Base-by-base conservation (phyloP, 2,888 invertebrate genomes). In the Lasioglossum zephyrum region DNA sequence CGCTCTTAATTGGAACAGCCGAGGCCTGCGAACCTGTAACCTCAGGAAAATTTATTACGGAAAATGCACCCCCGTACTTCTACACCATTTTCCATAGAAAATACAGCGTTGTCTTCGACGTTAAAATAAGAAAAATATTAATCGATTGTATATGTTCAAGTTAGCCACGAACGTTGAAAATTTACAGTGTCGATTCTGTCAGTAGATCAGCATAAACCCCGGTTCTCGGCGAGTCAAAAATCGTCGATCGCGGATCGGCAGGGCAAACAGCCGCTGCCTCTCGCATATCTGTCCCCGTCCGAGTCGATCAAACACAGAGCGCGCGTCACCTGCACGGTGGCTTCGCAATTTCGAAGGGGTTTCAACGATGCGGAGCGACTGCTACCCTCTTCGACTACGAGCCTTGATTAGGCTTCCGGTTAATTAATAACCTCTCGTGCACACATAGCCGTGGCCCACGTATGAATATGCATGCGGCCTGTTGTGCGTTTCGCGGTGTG, bases 331-430 rank as follows among this genome's bases (percentile, higher is more conserved):
- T 91, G 91, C 84, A 89, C 86, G 85, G 87, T 87, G 87, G 87
- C 87, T 91, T 91, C 88, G 88, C 89, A 89, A 91, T 90, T 88
- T 89, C 89, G 91, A 91, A 87, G 87, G 91, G 92, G 91, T 91
- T 91, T 91, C 92, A 90, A 89, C 90, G 91, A 92, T 91, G 92
- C 90, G 92, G 87, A 91, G 91, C 92, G 92, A 92, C 92, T 91
- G 90, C 91, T 87, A 88, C 88, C 91, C 92, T 91, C 90, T 92
- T 92, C 93, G 92, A 92, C 93, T 93, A 91, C 93, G 92, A 94
- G 93, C 95, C 96, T 96, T 96, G 96, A 96, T 96, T 96, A 96
- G 96, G 95, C 95, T 95, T 95, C 95, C 95, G 95, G 95, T 95
- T 96, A 96, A 96, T 96, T 96, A 96, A 96, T 96, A 96, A 95